These are phyloP conservation scores for Uloborus diversus DNA, from an alignment of 1,140 invertebrate genomes.

Conservation along the genomic window DNA sequence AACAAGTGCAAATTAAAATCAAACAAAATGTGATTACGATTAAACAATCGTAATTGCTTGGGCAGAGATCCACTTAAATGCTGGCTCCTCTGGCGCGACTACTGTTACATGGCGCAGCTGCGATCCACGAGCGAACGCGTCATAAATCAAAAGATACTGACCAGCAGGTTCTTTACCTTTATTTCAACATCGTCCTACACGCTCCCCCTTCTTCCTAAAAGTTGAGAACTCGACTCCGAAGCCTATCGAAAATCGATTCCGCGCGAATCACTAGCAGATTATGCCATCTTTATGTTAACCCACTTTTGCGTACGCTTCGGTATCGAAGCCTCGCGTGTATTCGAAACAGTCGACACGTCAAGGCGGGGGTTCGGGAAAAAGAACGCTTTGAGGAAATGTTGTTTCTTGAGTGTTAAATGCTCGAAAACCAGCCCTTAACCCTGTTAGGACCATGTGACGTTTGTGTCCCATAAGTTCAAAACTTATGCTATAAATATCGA, in stretches of 20 bases:
- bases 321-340: background rate
- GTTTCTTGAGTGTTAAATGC: background rate
- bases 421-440: background rate
- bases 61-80: too few species aligned
- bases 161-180: too few species aligned
- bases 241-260: constrained; percentile 27
- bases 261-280: constrained; percentile 9
- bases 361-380: too few species aligned
- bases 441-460: background rate
- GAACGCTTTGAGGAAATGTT: too few species aligned
- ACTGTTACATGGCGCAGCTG: too few species aligned
- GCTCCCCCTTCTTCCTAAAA: background rate
- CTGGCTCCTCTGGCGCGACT: too few species aligned
- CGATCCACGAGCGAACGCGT: too few species aligned
- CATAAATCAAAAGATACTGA: too few species aligned
- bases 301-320: constrained; percentile 15
- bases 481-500: background rate
- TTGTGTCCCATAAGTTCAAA: background rate
- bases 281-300: constrained; percentile 27
- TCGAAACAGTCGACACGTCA: background rate
- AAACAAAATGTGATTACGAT: too few species aligned
- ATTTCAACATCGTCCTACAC: too few species aligned
- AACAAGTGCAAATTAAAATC: too few species aligned
- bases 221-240: constrained; percentile 15
- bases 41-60: too few species aligned